A percentile compares a stretch with the other conserved stretches of the same genome.
Evolutionary conservation across 2,797 vertebrate species (phyloP).

Genomic region (Helarctos malayanus): DNA sequence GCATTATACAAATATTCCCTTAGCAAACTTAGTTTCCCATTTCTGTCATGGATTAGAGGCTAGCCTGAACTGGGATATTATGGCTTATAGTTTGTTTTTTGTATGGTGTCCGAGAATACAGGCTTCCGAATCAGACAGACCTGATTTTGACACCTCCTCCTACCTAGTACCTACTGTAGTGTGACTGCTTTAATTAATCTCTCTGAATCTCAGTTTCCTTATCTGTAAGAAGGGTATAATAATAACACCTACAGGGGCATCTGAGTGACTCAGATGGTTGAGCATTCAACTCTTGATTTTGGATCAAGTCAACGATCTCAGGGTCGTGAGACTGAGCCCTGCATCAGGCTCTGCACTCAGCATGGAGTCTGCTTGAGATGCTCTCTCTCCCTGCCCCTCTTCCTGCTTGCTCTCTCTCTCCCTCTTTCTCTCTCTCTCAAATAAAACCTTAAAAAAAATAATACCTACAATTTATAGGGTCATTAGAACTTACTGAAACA

Average conservation of each 20-base stretch:
- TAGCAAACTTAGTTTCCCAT: conserved; percentile 16
- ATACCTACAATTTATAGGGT: neutral
- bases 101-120: neutral
- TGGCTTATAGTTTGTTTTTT: neutral
- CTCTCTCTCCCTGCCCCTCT: neutral
- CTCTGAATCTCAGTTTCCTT: conserved; percentile 28
- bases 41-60: neutral
- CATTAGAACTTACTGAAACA: conserved; percentile 9
- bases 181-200: conserved; percentile 36
- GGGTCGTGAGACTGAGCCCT: neutral
- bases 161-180: neutral
- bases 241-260: neutral
- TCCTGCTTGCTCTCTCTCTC: neutral
- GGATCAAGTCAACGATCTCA: neutral
- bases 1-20: neutral
- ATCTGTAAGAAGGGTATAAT: neutral
- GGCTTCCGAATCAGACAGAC: neutral
- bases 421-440: neutral
- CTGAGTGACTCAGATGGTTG: neutral
- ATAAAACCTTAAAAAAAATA: neutral
- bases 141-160: conserved; percentile 24
- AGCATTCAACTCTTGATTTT: neutral
- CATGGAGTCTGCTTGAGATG: neutral
- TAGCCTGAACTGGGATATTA: neutral
- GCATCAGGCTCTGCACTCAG: neutral